Percentiles rank a stretch among this genome's conserved stretches.
These are phyloP conservation scores for Huso huso DNA, from an alignment of 2,797 vertebrate species.

Conservation along the genomic window DNA sequence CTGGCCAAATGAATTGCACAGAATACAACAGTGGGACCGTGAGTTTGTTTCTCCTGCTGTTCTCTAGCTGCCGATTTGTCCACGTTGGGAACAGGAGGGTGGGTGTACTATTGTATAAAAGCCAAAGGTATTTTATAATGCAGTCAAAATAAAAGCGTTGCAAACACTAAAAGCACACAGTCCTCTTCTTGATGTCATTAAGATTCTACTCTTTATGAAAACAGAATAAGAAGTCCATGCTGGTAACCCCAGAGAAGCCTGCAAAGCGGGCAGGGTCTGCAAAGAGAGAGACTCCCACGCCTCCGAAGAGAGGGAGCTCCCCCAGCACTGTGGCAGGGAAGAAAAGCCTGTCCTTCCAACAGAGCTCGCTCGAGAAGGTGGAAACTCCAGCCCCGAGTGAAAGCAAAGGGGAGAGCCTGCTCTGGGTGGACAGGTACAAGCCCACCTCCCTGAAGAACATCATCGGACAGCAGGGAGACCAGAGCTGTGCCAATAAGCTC, in stretches of 20 bases:
- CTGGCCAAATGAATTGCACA: too few species aligned
- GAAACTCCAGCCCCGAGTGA: constrained; percentile 1
- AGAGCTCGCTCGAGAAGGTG: constrained; percentile 21
- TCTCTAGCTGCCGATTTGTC: too few species aligned
- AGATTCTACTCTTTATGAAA: too few species aligned
- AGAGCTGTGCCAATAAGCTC: constrained; percentile 93
- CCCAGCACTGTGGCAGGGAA: too few species aligned
- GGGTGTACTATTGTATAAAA: too few species aligned
- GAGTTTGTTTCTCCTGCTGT: too few species aligned
- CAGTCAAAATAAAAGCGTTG: too few species aligned
- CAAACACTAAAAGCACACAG: too few species aligned
- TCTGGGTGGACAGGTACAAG: constrained; percentile 96
- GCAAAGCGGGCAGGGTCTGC: constrained; percentile 40
- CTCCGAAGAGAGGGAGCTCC: constrained; percentile 35
- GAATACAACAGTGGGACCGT: too few species aligned
- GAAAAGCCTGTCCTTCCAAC: constrained; percentile 43
- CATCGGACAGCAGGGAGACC: constrained; percentile 92
- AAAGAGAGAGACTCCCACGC: constrained; percentile 52
- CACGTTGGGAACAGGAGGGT: too few species aligned
- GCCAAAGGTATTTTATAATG: too few species aligned
- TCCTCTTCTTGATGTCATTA: too few species aligned
- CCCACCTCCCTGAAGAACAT: constrained; percentile 74
- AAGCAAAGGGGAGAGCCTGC: constrained; percentile 45
- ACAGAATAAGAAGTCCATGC: constrained; percentile 31
- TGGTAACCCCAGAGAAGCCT: constrained; percentile 31